Conservation (phyloP, 2,113 vertebrate species). For the Zosterops hypoxanthus region DNA sequence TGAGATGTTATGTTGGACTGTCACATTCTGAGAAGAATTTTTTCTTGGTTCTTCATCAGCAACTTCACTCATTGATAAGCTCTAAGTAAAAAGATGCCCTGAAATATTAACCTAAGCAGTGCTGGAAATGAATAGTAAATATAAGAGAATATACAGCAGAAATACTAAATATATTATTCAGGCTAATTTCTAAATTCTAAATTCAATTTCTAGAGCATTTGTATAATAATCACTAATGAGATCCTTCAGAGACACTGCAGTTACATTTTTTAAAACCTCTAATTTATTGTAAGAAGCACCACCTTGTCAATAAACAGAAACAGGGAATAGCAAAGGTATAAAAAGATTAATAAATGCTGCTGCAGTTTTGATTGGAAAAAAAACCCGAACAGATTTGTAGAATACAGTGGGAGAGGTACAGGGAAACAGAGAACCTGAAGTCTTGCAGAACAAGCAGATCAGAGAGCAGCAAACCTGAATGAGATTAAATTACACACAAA, state of each 20-base stretch:
- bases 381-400: not conserved
- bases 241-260: not conserved
- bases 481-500: conserved; percentile 27
- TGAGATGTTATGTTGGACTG: not conserved
- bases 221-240: not conserved
- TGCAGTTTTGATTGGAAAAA: not conserved
- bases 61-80: not conserved
- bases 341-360: not conserved
- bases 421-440: not conserved
- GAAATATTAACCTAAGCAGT: not conserved
- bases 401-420: not conserved
- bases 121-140: not conserved
- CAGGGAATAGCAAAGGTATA: not conserved
- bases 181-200: not conserved
- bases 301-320: not conserved
- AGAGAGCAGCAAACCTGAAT: not conserved
- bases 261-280: not conserved
- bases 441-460: not conserved
- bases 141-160: not conserved
- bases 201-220: not conserved
- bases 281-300: not conserved
- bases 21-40: not conserved
- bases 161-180: not conserved
- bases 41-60: not conserved
- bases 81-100: not conserved